Base-by-base conservation (phyloP, 2,113 vertebrate species). In the Lophotis ruficrista region DNA sequence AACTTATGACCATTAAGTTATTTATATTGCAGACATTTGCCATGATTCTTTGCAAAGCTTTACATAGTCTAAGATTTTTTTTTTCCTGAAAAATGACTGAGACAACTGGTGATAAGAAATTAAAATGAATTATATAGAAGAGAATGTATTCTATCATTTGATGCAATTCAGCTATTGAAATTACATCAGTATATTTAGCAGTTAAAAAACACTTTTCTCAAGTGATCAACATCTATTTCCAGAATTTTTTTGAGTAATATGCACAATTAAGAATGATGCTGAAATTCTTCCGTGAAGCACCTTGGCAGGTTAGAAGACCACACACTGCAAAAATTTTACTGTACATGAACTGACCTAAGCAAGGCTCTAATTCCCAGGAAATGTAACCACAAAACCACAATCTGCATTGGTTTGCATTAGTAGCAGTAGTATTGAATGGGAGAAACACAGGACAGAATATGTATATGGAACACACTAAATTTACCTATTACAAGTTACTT, bases 51-150 rank as follows among this genome's bases (percentile, higher is more conserved):
- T 96, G 65, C 43, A 96, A 92, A 94, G 37, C 53, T 94, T 97
- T 97, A 94, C 51, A 25, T 77, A 96, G 92, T 92, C 53, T 91
- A 93, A 94, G 79, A 91, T 94, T 83, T 83, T 84, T 94, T 85
- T 60, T 78, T 51, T 50, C 48, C 51, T 89, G 66, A 71, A 83
- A 98, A 96, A 94, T 97, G 50, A 83, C 57, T 95, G 71, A 96
- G 64, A 97, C 95, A 70, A 70, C 56, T 90, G 71, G 38, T 97
- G 80, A 71, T 97, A 96, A 96, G 70, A 91, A 98, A 97, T 97
- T 93, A 96, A 96, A 98, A 96, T 84, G 4, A 96, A 85, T 93
- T 96, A 69, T 78, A 84, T 84, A 76, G 56, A 97, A 96, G 47
- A 3, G 6, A 93, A 65, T 73, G 14, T 66, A 82, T 86, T 53